These are phyloP conservation scores for Pristionchus arcanus DNA, from an alignment of 2,888 invertebrate species.

Conservation along the genomic window DNA sequence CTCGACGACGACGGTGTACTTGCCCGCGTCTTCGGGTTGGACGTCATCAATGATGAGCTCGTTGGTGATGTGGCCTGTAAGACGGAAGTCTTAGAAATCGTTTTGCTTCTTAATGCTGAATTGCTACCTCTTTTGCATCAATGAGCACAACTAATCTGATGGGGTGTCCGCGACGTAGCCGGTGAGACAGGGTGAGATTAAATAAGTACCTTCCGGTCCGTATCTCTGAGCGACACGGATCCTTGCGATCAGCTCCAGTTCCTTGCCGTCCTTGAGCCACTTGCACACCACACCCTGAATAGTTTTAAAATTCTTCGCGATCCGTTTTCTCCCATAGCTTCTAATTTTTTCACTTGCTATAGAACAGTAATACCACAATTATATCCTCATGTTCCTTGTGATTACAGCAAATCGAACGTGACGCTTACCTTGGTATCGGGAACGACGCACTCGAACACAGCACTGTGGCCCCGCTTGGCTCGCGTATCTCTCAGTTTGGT, in stretches of 20 bases:
- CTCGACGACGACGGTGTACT: conserved; percentile 77
- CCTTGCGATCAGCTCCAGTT: conserved; percentile 78
- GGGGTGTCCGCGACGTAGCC: too few relatives aligned
- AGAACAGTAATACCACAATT: neutral
- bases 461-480: conserved; percentile 76
- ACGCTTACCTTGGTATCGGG: conserved; percentile 79
- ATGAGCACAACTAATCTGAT: too few relatives aligned
- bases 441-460: conserved; percentile 79
- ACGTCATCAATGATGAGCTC: conserved; percentile 78
- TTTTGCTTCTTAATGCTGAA: too few relatives aligned
- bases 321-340: too few relatives aligned
- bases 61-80: conserved; percentile 70
- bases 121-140: too few relatives aligned
- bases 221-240: conserved; percentile 76
- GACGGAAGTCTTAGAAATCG: neutral
- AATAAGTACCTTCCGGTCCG: conserved; percentile 65
- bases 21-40: conserved; percentile 76
- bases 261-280: conserved; percentile 78
- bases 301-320: too few relatives aligned
- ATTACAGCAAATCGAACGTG: too few relatives aligned
- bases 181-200: neutral
- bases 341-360: too few relatives aligned
- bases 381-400: too few relatives aligned
- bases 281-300: conserved; percentile 74
- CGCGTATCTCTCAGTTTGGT: conserved; percentile 78